Percentiles rank a stretch among this genome's conserved stretches.
Conservation (phyloP, 2,888 invertebrate species). For the Peribatodes rhomboidaria region DNA sequence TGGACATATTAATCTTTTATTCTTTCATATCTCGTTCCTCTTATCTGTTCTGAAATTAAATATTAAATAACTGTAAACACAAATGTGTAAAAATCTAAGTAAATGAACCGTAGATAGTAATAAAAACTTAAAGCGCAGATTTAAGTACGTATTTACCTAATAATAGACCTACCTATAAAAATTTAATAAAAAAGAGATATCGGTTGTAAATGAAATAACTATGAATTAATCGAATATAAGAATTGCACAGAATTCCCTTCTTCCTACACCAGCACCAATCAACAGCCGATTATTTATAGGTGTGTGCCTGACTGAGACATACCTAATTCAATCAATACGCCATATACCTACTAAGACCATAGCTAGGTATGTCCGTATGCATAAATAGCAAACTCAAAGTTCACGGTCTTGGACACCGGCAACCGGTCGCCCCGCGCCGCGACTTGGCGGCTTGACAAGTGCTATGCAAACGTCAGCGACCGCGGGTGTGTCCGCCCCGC, state of each 20-base stretch:
- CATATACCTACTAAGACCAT: neutral
- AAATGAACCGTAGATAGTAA: neutral
- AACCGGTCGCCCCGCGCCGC: neutral
- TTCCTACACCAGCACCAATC: no score
- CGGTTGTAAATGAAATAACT: no score
- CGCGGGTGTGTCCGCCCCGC: constrained; percentile 9
- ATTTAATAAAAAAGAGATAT: no score
- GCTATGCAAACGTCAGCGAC: neutral
- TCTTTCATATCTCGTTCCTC: neutral
- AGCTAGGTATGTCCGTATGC: neutral
- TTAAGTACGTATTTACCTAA: no score
- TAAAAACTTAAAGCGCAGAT: no score
- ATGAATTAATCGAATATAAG: no score
- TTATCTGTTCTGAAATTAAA: constrained; percentile 1
- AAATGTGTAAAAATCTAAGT: constrained; percentile 6
- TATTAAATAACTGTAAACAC: constrained; percentile 3
- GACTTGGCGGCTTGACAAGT: no score
- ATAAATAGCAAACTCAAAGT: constrained; percentile 20
- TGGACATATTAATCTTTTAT: constrained; percentile 11
- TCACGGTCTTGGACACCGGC: constrained; percentile 15
- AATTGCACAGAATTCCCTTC: no score
- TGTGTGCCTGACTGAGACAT: neutral
- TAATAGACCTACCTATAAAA: no score
- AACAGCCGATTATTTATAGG: neutral
- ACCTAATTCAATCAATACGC: neutral